A percentile compares a stretch with the other conserved stretches of the same genome.
Evolutionary conservation across 2,797 vertebrate species (phyloP).

Genomic region (Pangasius sanitwongsei): DNA sequence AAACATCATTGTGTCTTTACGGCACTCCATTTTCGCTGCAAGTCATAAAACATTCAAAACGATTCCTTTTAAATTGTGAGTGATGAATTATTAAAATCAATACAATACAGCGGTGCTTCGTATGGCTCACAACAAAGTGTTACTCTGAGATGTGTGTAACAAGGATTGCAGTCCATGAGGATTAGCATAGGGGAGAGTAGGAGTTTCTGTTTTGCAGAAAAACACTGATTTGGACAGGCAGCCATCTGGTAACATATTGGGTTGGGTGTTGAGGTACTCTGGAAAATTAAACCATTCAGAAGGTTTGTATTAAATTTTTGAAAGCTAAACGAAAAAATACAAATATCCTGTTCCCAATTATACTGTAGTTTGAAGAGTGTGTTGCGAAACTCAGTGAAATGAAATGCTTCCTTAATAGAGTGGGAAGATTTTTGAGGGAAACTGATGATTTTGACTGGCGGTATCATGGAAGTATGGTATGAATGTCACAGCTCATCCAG

Average conservation of each 20-base stretch:
- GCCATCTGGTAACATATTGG: neutral
- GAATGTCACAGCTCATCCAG: slow-evolving; percentile 61
- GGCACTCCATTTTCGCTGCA: slow-evolving; percentile 13
- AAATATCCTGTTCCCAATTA: neutral
- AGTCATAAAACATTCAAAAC: slow-evolving; percentile 18
- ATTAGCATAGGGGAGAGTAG: neutral
- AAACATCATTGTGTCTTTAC: slow-evolving; percentile 18
- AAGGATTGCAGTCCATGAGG: neutral
- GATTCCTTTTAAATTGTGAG: neutral
- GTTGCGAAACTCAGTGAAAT: slow-evolving; percentile 4
- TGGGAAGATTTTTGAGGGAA: neutral
- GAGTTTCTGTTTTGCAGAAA: neutral
- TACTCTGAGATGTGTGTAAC: neutral
- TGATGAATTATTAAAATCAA: slow-evolving; percentile 22
- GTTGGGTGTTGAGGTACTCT: neutral
- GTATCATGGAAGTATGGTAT: slow-evolving; percentile 65
- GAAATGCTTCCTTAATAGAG: neutral
- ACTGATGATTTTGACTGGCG: slow-evolving; percentile 42
- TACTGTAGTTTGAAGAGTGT: neutral
- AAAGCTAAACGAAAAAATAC: neutral
- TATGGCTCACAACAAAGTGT: neutral
- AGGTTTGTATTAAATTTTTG: neutral
- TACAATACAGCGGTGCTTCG: neutral
- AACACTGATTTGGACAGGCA: slow-evolving; percentile 2
- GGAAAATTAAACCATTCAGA: neutral